Conservation (phyloP, 2,888 invertebrate genomes). For the Malachius bipustulatus region DNA sequence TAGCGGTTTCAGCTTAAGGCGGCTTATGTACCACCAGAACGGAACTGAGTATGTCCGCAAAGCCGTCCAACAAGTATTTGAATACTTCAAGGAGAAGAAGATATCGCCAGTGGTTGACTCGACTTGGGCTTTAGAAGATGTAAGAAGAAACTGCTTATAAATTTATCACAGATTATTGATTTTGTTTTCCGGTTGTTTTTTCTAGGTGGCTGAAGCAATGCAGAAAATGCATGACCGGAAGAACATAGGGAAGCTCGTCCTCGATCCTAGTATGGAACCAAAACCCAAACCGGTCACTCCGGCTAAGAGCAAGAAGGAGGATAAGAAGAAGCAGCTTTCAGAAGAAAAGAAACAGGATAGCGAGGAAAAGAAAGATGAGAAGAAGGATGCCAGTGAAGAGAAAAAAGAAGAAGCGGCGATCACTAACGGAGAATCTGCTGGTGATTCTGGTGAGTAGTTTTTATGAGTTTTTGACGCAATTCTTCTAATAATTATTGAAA, state of each 20-base stretch:
- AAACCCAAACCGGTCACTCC: constrained; percentile 71
- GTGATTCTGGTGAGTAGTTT: constrained; percentile 36
- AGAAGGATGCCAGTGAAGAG: constrained; percentile 42
- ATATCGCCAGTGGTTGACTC: constrained; percentile 76
- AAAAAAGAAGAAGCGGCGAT: constrained; percentile 38
- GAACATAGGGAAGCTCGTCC: constrained; percentile 77
- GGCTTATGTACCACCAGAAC: constrained; percentile 68
- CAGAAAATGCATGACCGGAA: constrained; percentile 87
- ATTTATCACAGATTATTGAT: not conserved
- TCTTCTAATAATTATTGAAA: constrained; percentile 9
- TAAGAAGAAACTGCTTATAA: too few relatives aligned
- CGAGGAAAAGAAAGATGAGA: constrained; percentile 41
- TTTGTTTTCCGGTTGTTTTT: constrained; percentile 9
- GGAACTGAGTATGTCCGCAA: constrained; percentile 58
- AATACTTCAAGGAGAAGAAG: constrained; percentile 64
- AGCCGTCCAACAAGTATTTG: constrained; percentile 60
- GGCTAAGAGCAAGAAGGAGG: constrained; percentile 60
- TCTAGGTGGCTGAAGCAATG: constrained; percentile 76
- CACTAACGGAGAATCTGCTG: constrained; percentile 43
- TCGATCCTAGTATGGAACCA: constrained; percentile 69
- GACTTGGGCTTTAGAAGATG: constrained; percentile 78
- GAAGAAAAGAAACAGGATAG: constrained; percentile 52
- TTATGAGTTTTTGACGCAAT: constrained; percentile 3
- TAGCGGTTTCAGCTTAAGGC: constrained; percentile 71
- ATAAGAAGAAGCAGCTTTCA: constrained; percentile 58